phyloP scores from a whole-genome alignment of 1,140 invertebrate genomes.

The Stenopsyche tienmushanensis region DNA sequence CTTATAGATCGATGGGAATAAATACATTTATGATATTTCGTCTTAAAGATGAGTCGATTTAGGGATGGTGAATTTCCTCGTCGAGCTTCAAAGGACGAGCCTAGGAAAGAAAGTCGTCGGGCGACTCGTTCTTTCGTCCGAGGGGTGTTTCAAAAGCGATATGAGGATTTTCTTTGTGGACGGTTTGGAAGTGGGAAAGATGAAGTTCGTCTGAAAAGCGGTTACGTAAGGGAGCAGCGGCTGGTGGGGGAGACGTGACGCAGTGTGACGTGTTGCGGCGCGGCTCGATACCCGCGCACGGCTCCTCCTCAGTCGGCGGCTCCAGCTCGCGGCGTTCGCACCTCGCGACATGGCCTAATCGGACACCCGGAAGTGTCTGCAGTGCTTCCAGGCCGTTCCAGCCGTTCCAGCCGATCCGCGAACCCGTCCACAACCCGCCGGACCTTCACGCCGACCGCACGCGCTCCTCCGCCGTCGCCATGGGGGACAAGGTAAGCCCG shows the following conservation, averaged over 20 bases:
- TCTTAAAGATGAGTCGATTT: too few relatives aligned
- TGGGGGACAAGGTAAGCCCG: constrained; percentile 21
- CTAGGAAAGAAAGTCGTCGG: too few relatives aligned
- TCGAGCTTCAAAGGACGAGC: too few relatives aligned
- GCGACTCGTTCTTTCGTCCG: too few relatives aligned
- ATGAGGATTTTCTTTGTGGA: not conserved
- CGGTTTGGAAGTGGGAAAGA: too few relatives aligned
- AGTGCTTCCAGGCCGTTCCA: not conserved
- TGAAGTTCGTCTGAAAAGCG: constrained; percentile 17
- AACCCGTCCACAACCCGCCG: not conserved
- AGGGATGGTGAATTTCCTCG: too few relatives aligned
- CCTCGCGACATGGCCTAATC: not conserved
- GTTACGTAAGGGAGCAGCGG: constrained; percentile 42
- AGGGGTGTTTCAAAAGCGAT: too few relatives aligned
- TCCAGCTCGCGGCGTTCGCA: constrained; percentile 51
- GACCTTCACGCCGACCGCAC: not conserved
- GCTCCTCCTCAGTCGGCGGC: constrained; percentile 53
- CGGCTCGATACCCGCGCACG: constrained; percentile 48
- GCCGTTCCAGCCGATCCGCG: not conserved
- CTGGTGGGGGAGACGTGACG: constrained; percentile 54
- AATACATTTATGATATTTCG: too few relatives aligned
- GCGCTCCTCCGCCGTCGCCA: not conserved
- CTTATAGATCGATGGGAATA: too few relatives aligned
- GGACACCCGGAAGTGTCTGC: too few relatives aligned
- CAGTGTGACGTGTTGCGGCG: constrained; percentile 56